phyloP scores from a whole-genome alignment of 2,797 vertebrate species.

The Poeciliopsis paucimaculata region DNA sequence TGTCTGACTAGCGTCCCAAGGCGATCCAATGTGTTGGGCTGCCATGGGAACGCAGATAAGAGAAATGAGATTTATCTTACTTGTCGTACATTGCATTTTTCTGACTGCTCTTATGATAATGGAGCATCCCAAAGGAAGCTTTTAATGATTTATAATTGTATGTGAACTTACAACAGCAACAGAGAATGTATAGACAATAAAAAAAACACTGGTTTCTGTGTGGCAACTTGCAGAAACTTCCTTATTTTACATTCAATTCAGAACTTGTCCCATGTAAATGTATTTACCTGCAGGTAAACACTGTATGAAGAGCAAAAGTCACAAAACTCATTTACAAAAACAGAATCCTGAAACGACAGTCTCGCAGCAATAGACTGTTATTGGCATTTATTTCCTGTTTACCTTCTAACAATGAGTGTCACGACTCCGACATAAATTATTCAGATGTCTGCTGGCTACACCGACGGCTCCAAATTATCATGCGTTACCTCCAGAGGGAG shows the following conservation, averaged over 20 bases:
- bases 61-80: slow-evolving; percentile 19
- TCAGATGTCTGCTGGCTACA: slow-evolving; percentile 11
- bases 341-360: neutral
- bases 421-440: slow-evolving; percentile 8
- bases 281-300: neutral
- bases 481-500: neutral
- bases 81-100: slow-evolving; percentile 15
- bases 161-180: neutral
- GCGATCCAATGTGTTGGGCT: slow-evolving; percentile 32
- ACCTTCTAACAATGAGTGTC: neutral
- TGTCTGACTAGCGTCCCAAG: slow-evolving; percentile 45
- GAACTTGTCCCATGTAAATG: neutral
- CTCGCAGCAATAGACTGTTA: neutral
- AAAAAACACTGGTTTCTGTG: neutral
- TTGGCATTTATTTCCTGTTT: slow-evolving; percentile 2
- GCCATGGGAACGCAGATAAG: neutral
- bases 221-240: neutral
- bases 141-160: neutral
- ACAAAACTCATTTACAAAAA: neutral
- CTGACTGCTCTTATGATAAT: slow-evolving; percentile 15
- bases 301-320: neutral
- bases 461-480: slow-evolving; percentile 3
- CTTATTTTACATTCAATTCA: neutral
- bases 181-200: neutral
- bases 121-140: neutral